Conservation (phyloP, 2,888 invertebrate species). For the Amblyteles armatorius region DNA sequence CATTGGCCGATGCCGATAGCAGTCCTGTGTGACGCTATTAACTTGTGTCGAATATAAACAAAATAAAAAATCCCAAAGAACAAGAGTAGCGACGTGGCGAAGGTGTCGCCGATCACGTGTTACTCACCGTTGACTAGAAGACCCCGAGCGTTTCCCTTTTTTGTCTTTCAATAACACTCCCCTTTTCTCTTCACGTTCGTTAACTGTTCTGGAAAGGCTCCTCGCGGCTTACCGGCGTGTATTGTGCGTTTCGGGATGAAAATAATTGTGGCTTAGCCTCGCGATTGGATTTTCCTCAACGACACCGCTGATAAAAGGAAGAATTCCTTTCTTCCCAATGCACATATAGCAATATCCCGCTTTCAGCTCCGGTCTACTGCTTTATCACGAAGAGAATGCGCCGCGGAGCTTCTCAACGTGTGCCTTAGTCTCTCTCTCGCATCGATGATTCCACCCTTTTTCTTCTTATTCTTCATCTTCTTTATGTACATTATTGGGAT, state of each 20-base stretch:
- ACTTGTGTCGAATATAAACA: too few species aligned
- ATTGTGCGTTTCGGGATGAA: constrained; percentile 52
- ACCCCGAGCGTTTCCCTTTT: neutral
- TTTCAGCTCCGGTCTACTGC: constrained; percentile 22
- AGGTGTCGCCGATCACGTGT: neutral
- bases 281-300: constrained; percentile 56
- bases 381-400: neutral
- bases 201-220: constrained; percentile 4
- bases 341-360: neutral
- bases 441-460: neutral
- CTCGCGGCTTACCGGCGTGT: constrained; percentile 43
- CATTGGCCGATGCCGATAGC: neutral
- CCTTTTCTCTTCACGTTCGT: constrained; percentile 33
- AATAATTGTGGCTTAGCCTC: constrained; percentile 62
- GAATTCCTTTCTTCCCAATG: constrained; percentile 46
- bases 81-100: neutral
- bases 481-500: constrained; percentile 43
- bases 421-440: constrained; percentile 18
- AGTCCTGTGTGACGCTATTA: neutral
- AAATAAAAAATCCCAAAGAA: constrained; percentile 1
- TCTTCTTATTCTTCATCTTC: constrained; percentile 1
- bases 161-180: neutral
- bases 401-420: neutral
- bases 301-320: constrained; percentile 46
- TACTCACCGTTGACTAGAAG: constrained; percentile 6